These are phyloP conservation scores for Chrysogorgia sp. DNA, from an alignment of 92 coral and sea anemone species.

Conservation along the genomic window DNA sequence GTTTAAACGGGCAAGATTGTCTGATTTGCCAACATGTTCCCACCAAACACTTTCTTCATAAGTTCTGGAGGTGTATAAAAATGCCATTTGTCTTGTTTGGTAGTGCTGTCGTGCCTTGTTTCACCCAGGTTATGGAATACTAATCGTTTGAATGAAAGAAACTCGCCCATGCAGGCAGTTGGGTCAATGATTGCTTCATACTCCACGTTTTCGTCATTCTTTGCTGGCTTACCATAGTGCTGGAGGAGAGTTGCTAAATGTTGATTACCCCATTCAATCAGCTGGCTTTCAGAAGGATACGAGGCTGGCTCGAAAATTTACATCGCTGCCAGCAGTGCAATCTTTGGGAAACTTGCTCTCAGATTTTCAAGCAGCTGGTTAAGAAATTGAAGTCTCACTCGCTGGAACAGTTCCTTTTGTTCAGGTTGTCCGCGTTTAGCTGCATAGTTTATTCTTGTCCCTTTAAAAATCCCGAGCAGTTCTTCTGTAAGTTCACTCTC, in stretches of 20 bases:
- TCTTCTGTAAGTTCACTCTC: constrained; percentile 31
- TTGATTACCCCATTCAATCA: constrained; percentile 50
- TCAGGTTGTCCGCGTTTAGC: constrained; percentile 42
- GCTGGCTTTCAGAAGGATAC: constrained; percentile 46
- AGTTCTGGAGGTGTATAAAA: constrained; percentile 44
- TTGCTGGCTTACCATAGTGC: constrained; percentile 11
- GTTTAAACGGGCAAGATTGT: constrained; percentile 42
- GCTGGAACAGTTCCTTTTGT: constrained; percentile 18
- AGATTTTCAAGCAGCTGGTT: constrained; percentile 39
- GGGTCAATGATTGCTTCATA: not conserved
- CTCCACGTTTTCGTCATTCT: not conserved
- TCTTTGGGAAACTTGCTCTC: constrained; percentile 41
- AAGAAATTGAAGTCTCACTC: constrained; percentile 14
- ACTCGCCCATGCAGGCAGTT: constrained; percentile 39
- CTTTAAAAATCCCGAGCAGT: constrained; percentile 35
- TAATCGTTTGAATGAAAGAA: constrained; percentile 25
- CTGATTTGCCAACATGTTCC: constrained; percentile 45
- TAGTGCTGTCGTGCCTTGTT: constrained; percentile 10
- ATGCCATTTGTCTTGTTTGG: constrained; percentile 46
- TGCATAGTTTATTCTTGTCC: constrained; percentile 20
- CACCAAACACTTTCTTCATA: constrained; percentile 44
- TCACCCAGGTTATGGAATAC: constrained; percentile 44
- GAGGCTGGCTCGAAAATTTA: constrained; percentile 22
- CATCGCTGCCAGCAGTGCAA: constrained; percentile 51
- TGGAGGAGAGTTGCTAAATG: constrained; percentile 17